Percentiles rank a stretch among this genome's conserved stretches.
Conservation (phyloP, 2,888 invertebrate genomes). For the Oscheius sp. region DNA sequence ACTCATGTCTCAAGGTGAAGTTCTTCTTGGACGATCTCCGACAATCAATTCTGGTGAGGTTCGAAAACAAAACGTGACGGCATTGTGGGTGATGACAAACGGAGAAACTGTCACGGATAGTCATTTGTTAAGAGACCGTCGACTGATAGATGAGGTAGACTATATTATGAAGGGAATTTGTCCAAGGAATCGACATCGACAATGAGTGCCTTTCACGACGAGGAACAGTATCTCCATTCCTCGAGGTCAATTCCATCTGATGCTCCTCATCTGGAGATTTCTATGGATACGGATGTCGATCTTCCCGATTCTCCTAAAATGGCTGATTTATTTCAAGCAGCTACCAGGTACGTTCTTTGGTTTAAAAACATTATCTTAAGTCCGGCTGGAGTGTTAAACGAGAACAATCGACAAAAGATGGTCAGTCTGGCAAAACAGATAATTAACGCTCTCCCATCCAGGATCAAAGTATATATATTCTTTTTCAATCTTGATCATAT, state of each 20-base stretch:
- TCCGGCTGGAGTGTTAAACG: conserved; percentile 52
- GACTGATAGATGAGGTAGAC: conserved; percentile 32
- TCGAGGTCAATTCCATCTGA: conserved; percentile 12
- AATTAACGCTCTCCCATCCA: conserved; percentile 95
- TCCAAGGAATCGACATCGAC: conserved; percentile 26
- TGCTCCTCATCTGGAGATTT: conserved; percentile 51
- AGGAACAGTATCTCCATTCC: conserved; percentile 9
- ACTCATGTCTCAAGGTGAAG: not conserved
- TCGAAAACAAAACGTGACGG: conserved; percentile 31
- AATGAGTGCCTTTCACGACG: conserved; percentile 1
- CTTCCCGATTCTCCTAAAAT: conserved; percentile 62
- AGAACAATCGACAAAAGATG: conserved; percentile 69
- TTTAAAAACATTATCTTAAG: conserved; percentile 25
- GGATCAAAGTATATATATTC: conserved; percentile 79
- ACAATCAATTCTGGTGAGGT: not conserved
- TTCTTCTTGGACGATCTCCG: not conserved
- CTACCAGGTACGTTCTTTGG: conserved; percentile 39
- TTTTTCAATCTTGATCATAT: not conserved
- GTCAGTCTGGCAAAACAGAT: conserved; percentile 92
- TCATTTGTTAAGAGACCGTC: conserved; percentile 35
- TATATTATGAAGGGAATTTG: not conserved
- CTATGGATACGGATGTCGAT: conserved; percentile 60
- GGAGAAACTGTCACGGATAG: conserved; percentile 51
- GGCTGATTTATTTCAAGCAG: conserved; percentile 55
- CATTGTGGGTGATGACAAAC: conserved; percentile 59